These are phyloP conservation scores for Drosophila sp. DNA, from an alignment of 1,140 invertebrate species.

Conservation along the genomic window DNA sequence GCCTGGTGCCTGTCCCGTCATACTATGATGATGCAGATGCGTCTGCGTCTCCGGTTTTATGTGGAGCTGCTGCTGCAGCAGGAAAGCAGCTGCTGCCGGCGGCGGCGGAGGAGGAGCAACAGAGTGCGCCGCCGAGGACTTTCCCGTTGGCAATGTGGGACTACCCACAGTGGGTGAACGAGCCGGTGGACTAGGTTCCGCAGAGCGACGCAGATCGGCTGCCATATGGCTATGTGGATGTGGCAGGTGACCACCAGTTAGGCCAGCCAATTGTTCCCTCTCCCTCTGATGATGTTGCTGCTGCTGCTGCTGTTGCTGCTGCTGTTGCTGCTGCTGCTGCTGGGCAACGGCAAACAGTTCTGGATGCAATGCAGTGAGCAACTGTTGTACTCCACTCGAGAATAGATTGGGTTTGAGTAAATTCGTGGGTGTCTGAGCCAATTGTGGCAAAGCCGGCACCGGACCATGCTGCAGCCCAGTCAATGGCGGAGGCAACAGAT, in stretches of 20 bases:
- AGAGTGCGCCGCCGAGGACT: constrained; percentile 27
- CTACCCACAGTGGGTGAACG: constrained; percentile 54
- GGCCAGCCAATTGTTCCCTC: constrained; percentile 34
- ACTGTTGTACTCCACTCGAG: constrained; percentile 78
- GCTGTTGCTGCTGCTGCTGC: constrained; percentile 60
- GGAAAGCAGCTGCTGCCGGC: constrained; percentile 63
- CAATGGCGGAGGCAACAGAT: constrained; percentile 55
- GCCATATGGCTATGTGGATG: constrained; percentile 63
- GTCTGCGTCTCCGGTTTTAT: constrained; percentile 76
- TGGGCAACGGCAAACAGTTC: constrained; percentile 79
- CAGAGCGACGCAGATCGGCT: constrained; percentile 62
- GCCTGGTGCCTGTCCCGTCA: constrained; percentile 39
- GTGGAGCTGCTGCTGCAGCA: constrained; percentile 76
- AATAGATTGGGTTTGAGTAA: constrained; percentile 82
- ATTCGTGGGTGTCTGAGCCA: constrained; percentile 78
- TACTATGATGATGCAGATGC: constrained; percentile 72
- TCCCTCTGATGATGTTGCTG: constrained; percentile 34
- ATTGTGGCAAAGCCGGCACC: constrained; percentile 65
- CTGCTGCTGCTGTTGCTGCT: constrained; percentile 50
- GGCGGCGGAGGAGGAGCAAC: constrained; percentile 36
- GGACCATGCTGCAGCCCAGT: constrained; percentile 67
- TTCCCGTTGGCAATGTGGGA: constrained; percentile 56
- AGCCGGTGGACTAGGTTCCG: constrained; percentile 55
- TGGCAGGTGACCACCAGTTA: constrained; percentile 49
- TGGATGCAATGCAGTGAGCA: constrained; percentile 78